phyloP scores from a whole-genome alignment of 1,140 invertebrate genomes.

The Argopecten irradians region DNA sequence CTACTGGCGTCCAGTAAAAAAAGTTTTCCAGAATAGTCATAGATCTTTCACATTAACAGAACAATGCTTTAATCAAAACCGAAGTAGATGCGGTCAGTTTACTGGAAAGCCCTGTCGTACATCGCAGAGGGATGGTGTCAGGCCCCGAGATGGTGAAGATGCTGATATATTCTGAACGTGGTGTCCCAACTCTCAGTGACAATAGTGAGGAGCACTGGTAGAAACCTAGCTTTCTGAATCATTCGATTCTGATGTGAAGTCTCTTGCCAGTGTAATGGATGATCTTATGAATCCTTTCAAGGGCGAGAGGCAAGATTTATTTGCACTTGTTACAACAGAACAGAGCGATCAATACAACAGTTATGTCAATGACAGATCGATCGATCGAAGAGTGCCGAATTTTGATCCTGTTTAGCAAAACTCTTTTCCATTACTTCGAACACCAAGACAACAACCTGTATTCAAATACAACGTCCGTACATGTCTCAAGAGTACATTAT shows the following conservation, averaged over 20 bases:
- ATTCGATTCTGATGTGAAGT: slow-evolving; percentile 36
- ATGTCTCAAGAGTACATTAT: slow-evolving; percentile 33
- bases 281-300: slow-evolving; percentile 50
- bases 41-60: slow-evolving; percentile 64
- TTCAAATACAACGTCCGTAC: neutral
- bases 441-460: neutral
- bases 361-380: neutral
- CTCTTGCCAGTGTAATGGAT: neutral
- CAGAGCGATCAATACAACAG: slow-evolving; percentile 24
- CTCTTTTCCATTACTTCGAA: slow-evolving; percentile 32
- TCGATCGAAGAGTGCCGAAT: neutral
- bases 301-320: slow-evolving; percentile 46
- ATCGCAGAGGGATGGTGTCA: slow-evolving; percentile 50
- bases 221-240: slow-evolving; percentile 10
- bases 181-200: neutral
- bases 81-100: slow-evolving; percentile 64
- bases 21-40: slow-evolving; percentile 51
- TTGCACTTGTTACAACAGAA: slow-evolving; percentile 36
- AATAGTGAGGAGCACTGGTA: slow-evolving; percentile 30
- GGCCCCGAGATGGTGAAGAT: slow-evolving; percentile 56
- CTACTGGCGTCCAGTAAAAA: too few relatives aligned
- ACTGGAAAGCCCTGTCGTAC: slow-evolving; percentile 31
- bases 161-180: slow-evolving; percentile 50
- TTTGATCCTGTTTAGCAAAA: slow-evolving; percentile 42
- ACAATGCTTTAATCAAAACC: slow-evolving; percentile 58